These are phyloP conservation scores for Galerucella nymphaeae DNA, from an alignment of 2,888 invertebrate genomes.

Conservation along the genomic window DNA sequence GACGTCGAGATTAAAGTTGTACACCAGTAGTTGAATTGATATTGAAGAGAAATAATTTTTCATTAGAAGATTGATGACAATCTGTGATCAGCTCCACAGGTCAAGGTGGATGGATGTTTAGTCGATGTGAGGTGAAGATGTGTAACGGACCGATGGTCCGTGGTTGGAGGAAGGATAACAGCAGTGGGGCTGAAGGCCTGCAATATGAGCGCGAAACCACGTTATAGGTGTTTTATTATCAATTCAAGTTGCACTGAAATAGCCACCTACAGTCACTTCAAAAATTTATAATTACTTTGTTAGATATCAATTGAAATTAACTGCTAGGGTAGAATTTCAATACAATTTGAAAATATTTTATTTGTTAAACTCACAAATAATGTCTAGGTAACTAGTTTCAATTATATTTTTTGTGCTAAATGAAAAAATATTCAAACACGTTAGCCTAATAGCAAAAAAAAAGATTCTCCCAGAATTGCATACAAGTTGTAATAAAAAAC, in stretches of 20 bases:
- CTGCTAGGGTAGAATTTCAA: not conserved
- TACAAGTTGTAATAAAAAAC: too few relatives aligned
- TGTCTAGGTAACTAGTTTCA: not conserved
- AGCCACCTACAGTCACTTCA: not conserved
- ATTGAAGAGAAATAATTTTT: slow-evolving; percentile 26
- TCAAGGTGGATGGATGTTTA: slow-evolving; percentile 56
- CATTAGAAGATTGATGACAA: slow-evolving; percentile 36
- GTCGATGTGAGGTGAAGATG: slow-evolving; percentile 60
- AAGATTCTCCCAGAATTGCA: too few relatives aligned
- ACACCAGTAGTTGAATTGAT: slow-evolving; percentile 27
- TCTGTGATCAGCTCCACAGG: slow-evolving; percentile 51
- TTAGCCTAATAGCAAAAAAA: too few relatives aligned
- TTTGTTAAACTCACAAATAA: slow-evolving; percentile 17
- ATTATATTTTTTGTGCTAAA: not conserved
- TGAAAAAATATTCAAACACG: too few relatives aligned
- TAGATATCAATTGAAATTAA: not conserved
- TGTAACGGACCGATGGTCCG: slow-evolving; percentile 56
- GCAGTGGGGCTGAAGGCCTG: slow-evolving; percentile 62
- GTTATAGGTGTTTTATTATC: slow-evolving; percentile 37
- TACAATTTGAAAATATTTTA: not conserved
- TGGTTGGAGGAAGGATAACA: slow-evolving; percentile 61
- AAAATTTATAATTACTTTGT: not conserved
- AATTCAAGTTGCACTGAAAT: slow-evolving; percentile 7
- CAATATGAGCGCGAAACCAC: slow-evolving; percentile 62
- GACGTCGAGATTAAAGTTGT: slow-evolving; percentile 18